Conservation (phyloP, 2,888 invertebrate genomes). For the Eristalis tenax region DNA sequence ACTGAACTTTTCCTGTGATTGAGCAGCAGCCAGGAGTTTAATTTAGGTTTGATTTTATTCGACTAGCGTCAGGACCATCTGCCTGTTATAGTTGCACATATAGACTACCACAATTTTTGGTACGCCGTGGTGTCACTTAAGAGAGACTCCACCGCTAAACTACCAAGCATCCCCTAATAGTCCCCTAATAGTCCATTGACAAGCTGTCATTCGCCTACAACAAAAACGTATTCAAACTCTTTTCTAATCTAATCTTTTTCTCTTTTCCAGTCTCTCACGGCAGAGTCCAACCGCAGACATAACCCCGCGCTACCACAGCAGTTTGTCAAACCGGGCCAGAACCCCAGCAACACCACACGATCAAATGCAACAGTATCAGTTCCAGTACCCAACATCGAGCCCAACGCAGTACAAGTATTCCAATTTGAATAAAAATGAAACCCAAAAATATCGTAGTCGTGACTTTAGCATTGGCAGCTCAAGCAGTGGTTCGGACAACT, state of each 20-base stretch:
- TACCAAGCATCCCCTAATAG: too few species aligned
- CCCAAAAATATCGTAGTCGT: constrained; percentile 75
- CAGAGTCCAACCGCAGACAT: constrained; percentile 82
- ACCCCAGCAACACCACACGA: constrained; percentile 65
- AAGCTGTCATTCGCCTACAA: too few species aligned
- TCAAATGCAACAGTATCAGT: constrained; percentile 44
- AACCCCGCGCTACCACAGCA: constrained; percentile 72
- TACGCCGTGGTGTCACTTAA: too few species aligned
- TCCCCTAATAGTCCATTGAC: too few species aligned
- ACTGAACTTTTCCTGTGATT: too few species aligned
- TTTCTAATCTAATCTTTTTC: constrained; percentile 39
- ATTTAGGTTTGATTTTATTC: too few species aligned
- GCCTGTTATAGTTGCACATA: too few species aligned
- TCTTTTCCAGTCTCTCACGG: constrained; percentile 83
- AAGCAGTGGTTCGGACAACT: constrained; percentile 85
- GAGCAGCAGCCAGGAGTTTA: too few species aligned
- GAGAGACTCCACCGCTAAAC: too few species aligned
- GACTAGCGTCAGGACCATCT: too few species aligned
- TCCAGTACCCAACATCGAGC: constrained; percentile 60
- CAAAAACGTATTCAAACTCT: too few species aligned
- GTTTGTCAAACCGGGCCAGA: constrained; percentile 69
- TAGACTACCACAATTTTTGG: too few species aligned
- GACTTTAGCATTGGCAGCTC: constrained; percentile 82
- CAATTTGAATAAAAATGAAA: constrained; percentile 44
- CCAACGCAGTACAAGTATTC: constrained; percentile 66